Base-by-base conservation (phyloP, 2,888 invertebrate genomes). In the Megamerina dolium region DNA sequence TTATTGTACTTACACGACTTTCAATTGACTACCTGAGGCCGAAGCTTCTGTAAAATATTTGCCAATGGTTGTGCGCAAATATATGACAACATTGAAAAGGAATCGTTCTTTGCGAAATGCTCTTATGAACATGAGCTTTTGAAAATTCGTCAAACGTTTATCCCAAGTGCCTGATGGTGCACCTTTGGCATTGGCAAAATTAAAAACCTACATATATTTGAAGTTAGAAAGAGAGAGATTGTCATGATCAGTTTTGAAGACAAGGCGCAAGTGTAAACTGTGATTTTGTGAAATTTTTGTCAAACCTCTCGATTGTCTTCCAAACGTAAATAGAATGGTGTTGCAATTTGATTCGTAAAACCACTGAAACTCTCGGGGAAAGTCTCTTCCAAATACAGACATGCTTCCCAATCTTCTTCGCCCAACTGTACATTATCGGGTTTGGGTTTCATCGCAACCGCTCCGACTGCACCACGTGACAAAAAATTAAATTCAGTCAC, bases 31-130 rank as follows among this genome's bases (percentile, higher is more conserved):
- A 33, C 65, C 80, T 21, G 84, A 77, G 20, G 85, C 78, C 0
- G 89, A 87, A 49, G 85, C 86, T 68, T 92, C 91, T 5, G 91
- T 83, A 64, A 91, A 93, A 37, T 79, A 75, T 39, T 78, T 70
- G 0, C 93, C 92, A 14, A 92, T 76, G 54, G 86, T 85, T 26
- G 73, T 74, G 57, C 81, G 77, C 2, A 93, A 87, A 67, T 85
- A 93, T 51, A 86, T 81, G 0, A 85, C 84, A 8, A 90, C 81
- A 2, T 85, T 88, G 58, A 87, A 83, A 19, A 89, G 81, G 16
- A 93, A 74, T 67, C 85, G 85, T 59, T 91, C 88, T 66, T 87
- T 87, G 54, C 80, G 81, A 37, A 91, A 75, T 19, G 80, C 75
- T 68, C 85, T 86, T 3, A 92, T 64, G 23, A 92, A 66, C 77